Conservation (phyloP, 2,113 vertebrate species). For the Pterophyllum scalare region DNA sequence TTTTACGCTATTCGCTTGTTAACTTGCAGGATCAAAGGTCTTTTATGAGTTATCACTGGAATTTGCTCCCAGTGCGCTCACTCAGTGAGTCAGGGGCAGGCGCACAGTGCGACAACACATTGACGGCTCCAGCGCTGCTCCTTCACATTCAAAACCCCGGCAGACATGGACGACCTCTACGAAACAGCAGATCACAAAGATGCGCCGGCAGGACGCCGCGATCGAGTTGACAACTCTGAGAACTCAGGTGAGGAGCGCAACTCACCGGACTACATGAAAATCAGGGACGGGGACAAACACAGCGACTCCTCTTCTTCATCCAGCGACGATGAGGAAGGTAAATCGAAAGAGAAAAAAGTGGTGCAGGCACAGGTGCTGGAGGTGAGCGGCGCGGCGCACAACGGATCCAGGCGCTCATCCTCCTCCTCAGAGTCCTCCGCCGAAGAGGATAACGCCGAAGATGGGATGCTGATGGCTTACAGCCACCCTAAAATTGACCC, state of each 20-base stretch:
- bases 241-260: constrained; percentile 26
- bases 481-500: neutral
- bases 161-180: constrained; percentile 62
- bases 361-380: neutral
- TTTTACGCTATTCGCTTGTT: constrained; percentile 45
- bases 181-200: constrained; percentile 27
- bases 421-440: constrained; percentile 59
- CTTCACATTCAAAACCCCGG: neutral
- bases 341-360: neutral
- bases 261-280: constrained; percentile 70
- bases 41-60: constrained; percentile 63
- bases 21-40: constrained; percentile 81
- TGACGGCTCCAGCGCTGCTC: constrained; percentile 11
- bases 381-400: constrained; percentile 20
- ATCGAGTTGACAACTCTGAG: constrained; percentile 14
- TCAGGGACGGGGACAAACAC: constrained; percentile 9
- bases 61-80: constrained; percentile 47
- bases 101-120: constrained; percentile 9
- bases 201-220: neutral
- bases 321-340: constrained; percentile 39
- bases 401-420: constrained; percentile 65
- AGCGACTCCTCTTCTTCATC: constrained; percentile 53
- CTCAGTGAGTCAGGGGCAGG: constrained; percentile 58
- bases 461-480: constrained; percentile 61
- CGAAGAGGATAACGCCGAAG: constrained; percentile 40